Base-by-base conservation (phyloP, 2,797 vertebrate species). In the Adrianichthys oophorus region DNA sequence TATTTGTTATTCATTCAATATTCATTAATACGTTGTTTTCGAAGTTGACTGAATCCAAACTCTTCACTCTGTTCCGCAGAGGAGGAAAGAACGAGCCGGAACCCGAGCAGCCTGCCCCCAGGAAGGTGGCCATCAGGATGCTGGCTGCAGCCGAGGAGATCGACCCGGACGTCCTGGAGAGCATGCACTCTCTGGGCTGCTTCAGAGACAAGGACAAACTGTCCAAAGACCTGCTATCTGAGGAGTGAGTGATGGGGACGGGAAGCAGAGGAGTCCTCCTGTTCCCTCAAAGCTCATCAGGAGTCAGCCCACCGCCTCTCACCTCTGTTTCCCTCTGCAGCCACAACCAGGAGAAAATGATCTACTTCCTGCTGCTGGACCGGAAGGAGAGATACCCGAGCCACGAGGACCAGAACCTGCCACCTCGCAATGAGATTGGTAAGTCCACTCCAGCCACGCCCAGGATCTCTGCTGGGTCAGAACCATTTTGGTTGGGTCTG, bases 291-390 rank as follows among this genome's bases (percentile, higher is more conserved):
- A 45, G 15, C 50, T 13, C 5, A 4, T 8, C 37, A 2, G 41
- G 59, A 42, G 19, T 45, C 45, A 65, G 48, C 47, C 0, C 15
- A 26, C 15, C 4, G 15, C 13, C 29, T 62, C 3, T 54, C 52
- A 3, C n/a, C 13, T 26, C 61, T 2, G 49, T 48, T 48, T 76
- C 59, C 59, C 43, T 43, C 55, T 72, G 6, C 85, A 98, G 96
- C 72, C 94, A 96, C 84, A 98, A 98, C 87, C 97, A 98, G 85
- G 96, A 98, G 80, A 99, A 99, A 90, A 99, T 97, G 96, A 99
- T 98, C 81, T 98, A 98, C 82, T 99, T 98, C 85, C 94, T 98
- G 43, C 92, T 98, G 43, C 88, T 99, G 87, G 96, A 98, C 82
- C 95, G 96, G 59, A 98, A 98, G 67, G 97, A 98, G 83, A 87